Evolutionary conservation across 2,888 invertebrate genomes (phyloP), one percentile per base, ranked within the genome.

Genomic region (Drosophila atroscutellata): DNA sequence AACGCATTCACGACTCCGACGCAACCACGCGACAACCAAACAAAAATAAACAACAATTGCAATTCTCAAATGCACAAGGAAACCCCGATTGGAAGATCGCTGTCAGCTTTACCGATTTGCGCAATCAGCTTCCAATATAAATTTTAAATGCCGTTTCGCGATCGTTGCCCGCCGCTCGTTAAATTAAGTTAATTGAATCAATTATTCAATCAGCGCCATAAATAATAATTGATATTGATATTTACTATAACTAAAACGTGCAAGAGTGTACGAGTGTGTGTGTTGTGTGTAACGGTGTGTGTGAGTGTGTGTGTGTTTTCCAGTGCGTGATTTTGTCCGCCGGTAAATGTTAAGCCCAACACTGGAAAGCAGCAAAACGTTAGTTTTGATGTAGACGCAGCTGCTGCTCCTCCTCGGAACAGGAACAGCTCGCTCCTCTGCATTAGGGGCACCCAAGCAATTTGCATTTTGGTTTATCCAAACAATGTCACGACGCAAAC

Each of bases 401-500:
- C 72, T 30, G 13, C 39, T 56, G 30, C 42, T 42, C 55, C 26
- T 49, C 26, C 26, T 26, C 28, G 61, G 39, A 30, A 39, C 56
- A 50, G 47, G 55, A 42, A 39, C 42, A 65, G 65, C 71, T 69
- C 75, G 65, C 71, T 69, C 75, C 75, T 75, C 63, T 49, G 52
- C 68, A 81, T 77, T 76, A 80, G 75, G 73, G 80, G 79, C 76
- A 75, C 77, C 73, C 77, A 77, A 54, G 77, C 76, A 56, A 72
- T 80, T 78, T 85, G 77, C 75, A 79, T 73, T 24, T 45, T 83
- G 81, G 75, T 37, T 56, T 54, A 54, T 50, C 60, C 81, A 78
- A 74, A 89, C 85, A 90, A 98, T 98, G 98, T 98, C 98, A 93
- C 96, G 98, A 94, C 95, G 98, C 94, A 98, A 98, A 95, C 98